phyloP scores from a whole-genome alignment of 2,113 vertebrate species.

The Alouatta palliata region DNA sequence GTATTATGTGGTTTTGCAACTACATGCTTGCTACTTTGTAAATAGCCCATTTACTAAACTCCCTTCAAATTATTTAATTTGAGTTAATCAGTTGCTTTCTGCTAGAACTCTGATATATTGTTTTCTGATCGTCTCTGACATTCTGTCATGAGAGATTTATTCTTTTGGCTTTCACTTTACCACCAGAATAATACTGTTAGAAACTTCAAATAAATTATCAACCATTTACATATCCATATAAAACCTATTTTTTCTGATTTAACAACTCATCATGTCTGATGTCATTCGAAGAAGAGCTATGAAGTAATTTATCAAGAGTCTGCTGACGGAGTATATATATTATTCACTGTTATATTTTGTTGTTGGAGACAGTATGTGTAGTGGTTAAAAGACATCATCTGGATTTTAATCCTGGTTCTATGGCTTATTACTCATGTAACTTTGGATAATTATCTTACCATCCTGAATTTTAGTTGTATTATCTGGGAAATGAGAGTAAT shows the following conservation, averaged over 20 bases:
- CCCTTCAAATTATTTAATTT: neutral
- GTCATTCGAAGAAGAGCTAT: neutral
- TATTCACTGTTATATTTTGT: neutral
- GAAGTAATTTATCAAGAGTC: constrained; percentile 18
- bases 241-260: neutral
- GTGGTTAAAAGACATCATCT: neutral
- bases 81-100: neutral
- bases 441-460: neutral
- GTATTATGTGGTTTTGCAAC: neutral
- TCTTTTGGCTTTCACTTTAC: neutral
- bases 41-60: neutral
- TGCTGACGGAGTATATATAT: neutral
- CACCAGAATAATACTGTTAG: neutral
- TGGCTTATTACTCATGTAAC: neutral
- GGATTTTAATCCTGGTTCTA: neutral
- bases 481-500: neutral
- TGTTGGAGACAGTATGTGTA: neutral
- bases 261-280: neutral
- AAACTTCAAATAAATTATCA: neutral
- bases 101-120: neutral
- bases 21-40: neutral
- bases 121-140: neutral
- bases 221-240: neutral
- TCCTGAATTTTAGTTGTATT: neutral
- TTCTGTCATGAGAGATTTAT: constrained; percentile 1